Base-by-base conservation (phyloP, 2,888 invertebrate genomes). In the Esperia sulphurella region DNA sequence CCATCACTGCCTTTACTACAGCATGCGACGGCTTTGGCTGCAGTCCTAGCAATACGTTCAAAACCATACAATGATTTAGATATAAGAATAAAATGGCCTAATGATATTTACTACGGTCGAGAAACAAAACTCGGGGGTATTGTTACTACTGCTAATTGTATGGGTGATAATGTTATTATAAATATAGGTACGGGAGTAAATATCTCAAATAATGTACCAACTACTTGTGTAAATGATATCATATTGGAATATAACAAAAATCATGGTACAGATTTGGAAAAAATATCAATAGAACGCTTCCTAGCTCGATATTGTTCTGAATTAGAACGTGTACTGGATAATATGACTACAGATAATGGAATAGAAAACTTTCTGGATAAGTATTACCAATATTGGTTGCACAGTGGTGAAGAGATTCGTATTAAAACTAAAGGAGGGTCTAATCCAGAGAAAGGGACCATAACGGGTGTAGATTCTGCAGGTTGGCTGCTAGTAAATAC, bases 11-110 rank as follows among this genome's bases (percentile, higher is more conserved):
- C 45, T n/a, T 21, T 51, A 14, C 30, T 45, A 14, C 51, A 51
- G 28, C 51, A 51, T 21, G 41, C 39, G 1, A 28, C 48, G 8
- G 51, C 51, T 29, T 45, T 51, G 35, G 51, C 51, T 8, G 41
- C 14, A 9, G 45, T 45, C 1, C 12, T 45, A 30, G 45, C 51
- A 1, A 35, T 51, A 45, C 44, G 50, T 14, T 9, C 13, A 10
- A 21, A 30, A 7, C 12, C 35, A 5, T 48, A 51, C 28, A n/a
- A 41, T 29, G 41, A 48, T 33, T 45, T 51, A 12, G 43, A 51
- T 30, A 44, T 51, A 14, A 29, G 48, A 42, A 51, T 51, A 9
- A 51, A 51, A 48, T 51, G 51, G 51, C 51, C 51, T 1, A 51
- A 51, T 31, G 51, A 51, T 39, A 45, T 51, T 40, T 51, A 51